Conservation (phyloP, 2,888 invertebrate species). For the Caenorhabditis macrosperma region DNA sequence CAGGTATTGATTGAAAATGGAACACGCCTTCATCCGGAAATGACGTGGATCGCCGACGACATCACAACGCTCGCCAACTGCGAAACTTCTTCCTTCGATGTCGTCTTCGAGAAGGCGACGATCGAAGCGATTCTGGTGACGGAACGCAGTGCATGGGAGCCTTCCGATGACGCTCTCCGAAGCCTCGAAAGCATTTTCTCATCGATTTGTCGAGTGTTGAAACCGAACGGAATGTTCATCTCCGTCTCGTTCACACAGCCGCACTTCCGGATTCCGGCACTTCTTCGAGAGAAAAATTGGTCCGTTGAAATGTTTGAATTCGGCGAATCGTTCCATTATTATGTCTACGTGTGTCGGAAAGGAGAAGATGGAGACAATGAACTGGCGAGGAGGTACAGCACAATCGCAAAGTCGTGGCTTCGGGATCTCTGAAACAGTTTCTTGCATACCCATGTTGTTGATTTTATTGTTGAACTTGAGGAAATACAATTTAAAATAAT, state of each 20-base stretch:
- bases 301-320: slow-evolving; percentile 67
- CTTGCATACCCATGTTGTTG: slow-evolving; percentile 10
- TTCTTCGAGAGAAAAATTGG: slow-evolving; percentile 68
- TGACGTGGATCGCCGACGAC: slow-evolving; percentile 82
- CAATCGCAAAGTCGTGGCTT: slow-evolving; percentile 50
- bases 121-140: slow-evolving; percentile 81
- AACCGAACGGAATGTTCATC: slow-evolving; percentile 69
- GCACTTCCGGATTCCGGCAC: slow-evolving; percentile 81
- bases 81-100: slow-evolving; percentile 79
- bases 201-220: slow-evolving; percentile 80
- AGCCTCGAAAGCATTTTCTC: slow-evolving; percentile 73
- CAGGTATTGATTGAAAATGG: slow-evolving; percentile 54
- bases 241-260: slow-evolving; percentile 82
- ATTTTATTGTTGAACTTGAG: neutral
- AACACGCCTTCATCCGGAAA: slow-evolving; percentile 73
- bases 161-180: slow-evolving; percentile 64
- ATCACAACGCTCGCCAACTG: slow-evolving; percentile 79
- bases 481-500: neutral
- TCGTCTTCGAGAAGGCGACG: slow-evolving; percentile 82
- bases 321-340: slow-evolving; percentile 73
- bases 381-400: slow-evolving; percentile 18
- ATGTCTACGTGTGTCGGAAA: slow-evolving; percentile 68
- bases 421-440: slow-evolving; percentile 7
- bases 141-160: slow-evolving; percentile 75
- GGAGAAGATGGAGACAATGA: slow-evolving; percentile 34